These are phyloP conservation scores for Furcifer pardalis DNA, from an alignment of 2,797 vertebrate species.

Conservation along the genomic window DNA sequence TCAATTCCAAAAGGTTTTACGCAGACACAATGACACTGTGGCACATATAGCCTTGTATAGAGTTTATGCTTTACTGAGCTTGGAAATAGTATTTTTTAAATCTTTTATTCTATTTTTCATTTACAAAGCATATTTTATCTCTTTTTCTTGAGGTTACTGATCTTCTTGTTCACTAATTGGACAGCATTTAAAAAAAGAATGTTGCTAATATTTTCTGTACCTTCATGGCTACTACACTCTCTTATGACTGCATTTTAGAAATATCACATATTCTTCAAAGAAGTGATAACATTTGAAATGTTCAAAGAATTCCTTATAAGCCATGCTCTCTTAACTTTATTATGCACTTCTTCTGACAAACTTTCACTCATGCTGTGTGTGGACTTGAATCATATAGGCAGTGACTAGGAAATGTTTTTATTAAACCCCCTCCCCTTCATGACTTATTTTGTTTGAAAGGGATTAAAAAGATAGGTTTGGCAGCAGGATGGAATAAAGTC, in stretches of 20 bases:
- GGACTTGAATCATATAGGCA: background rate
- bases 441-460: background rate
- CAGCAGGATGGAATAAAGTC: background rate
- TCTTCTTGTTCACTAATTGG: background rate
- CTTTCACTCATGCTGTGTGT: background rate
- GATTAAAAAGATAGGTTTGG: background rate
- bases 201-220: background rate
- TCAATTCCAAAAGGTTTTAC: too few species aligned
- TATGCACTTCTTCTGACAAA: background rate
- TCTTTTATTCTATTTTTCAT: background rate
- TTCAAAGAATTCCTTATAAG: slow-evolving; percentile 10
- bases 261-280: slow-evolving; percentile 14
- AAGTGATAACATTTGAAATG: slow-evolving; percentile 12
- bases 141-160: background rate
- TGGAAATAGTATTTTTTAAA: background rate
- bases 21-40: background rate
- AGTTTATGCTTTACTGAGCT: background rate
- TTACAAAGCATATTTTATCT: background rate
- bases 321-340: background rate
- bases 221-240: background rate
- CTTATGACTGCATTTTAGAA: background rate
- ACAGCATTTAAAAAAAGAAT: background rate
- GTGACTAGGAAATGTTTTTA: background rate
- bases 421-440: background rate
- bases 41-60: background rate